These are phyloP conservation scores for Anisognathus igniventris DNA, from an alignment of 2,797 vertebrate genomes.

Conservation along the genomic window DNA sequence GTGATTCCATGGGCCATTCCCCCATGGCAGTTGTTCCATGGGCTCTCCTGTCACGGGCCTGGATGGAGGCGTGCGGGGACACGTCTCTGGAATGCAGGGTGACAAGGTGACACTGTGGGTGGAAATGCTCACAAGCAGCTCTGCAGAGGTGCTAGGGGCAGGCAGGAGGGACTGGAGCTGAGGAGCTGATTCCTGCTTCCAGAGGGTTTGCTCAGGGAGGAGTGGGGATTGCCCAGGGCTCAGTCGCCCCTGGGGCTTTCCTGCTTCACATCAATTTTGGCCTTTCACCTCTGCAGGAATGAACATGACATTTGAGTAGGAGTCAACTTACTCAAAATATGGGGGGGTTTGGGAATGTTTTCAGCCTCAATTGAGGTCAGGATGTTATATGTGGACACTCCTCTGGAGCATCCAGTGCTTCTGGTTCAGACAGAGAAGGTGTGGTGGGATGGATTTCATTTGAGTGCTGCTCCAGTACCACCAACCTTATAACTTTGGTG, in stretches of 20 bases:
- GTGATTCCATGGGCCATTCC: not conserved
- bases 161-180: not conserved
- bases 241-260: rapidly evolving
- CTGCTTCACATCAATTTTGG: not conserved
- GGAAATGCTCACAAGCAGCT: not conserved
- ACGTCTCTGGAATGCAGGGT: rapidly evolving
- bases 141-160: not conserved
- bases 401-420: rapidly evolving
- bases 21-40: rapidly evolving
- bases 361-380: not conserved
- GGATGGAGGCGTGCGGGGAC: not conserved
- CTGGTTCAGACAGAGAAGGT: not conserved
- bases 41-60: not conserved
- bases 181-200: not conserved
- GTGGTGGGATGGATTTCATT: not conserved
- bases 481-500: not conserved
- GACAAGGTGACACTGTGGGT: not conserved
- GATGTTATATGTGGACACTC: not conserved
- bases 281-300: not conserved
- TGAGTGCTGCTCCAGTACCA: not conserved
- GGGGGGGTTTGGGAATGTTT: rapidly evolving
- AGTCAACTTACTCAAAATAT: not conserved
- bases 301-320: not conserved
- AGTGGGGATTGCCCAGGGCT: too few species aligned
- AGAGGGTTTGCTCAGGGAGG: not conserved